Base-by-base conservation (phyloP, 2,888 invertebrate species). In the Acleris cristana region DNA sequence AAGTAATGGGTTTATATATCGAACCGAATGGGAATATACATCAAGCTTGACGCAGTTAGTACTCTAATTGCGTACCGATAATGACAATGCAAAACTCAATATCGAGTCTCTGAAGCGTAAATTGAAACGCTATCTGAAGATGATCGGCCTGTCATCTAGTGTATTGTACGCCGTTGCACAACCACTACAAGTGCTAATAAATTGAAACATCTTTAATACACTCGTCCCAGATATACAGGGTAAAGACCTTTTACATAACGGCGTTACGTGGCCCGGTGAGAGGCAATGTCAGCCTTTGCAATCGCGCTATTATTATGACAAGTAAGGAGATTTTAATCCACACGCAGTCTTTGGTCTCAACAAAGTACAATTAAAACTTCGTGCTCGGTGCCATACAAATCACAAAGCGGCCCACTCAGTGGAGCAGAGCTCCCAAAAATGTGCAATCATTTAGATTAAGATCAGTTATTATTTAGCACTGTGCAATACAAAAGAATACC, bases 231-330 rank as follows among this genome's bases (percentile, higher is more conserved):
- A 92, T 89, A 91, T 89, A 87, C 88, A 91, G 83, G 89, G 91
- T 87, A 90, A 92, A 90, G 88, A 90, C 85, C 91, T 90, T 91
- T 92, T 92, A 89, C 90, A 84, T 90, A 92, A 92, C 76, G 70
- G 61, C 60, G 86, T 92, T 92, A 90, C 90, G 91, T 89, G 76
- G 78, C 73, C 71, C 76, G 79, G 92, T 90, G 91, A 92, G 92
- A 92, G 91, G 92, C 92, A 91, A 92, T 91, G 92, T 92, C 92
- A 92, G 90, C 75, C 75, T 77, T 79, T 82, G 82, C 80, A 79
- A 76, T 72, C 75, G 74, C 69, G 78, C 81, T 80, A 80, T 84
- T 85, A 86, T 88, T 87, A 80, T 87, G 82, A 84, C 82, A 79
- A 80, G 76, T 78, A 81, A 83, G 81, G 82, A 78, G 74, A 77